Conservation (phyloP, 2,113 vertebrate species). For the Mesembrinibis cayennensis region DNA sequence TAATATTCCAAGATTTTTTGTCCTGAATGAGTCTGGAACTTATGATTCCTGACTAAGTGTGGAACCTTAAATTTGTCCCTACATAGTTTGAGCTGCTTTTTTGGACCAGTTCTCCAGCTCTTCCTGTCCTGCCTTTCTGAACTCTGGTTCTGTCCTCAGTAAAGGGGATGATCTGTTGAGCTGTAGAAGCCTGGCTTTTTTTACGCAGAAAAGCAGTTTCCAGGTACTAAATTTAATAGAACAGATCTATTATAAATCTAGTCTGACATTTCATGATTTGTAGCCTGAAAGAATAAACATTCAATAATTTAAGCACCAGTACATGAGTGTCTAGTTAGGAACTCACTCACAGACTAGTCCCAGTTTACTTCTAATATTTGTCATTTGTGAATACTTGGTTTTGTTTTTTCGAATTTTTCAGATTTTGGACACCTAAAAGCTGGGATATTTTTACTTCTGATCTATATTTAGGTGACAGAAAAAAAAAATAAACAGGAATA, state of each 20-base stretch:
- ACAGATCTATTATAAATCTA: background rate
- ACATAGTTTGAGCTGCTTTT: background rate
- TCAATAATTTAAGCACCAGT: background rate
- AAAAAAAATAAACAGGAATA: background rate
- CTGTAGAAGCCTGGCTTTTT: background rate
- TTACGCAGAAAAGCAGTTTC: background rate
- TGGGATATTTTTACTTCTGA: background rate
- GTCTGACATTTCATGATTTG: background rate
- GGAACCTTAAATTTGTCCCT: background rate
- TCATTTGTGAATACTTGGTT: background rate
- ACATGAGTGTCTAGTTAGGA: background rate
- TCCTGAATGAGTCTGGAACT: background rate
- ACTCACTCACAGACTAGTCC: background rate
- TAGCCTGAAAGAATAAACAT: background rate
- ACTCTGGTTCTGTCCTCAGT: background rate
- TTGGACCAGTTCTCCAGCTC: background rate
- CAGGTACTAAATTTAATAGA: background rate
- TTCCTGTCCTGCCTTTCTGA: background rate
- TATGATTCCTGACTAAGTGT: background rate
- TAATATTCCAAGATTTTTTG: background rate
- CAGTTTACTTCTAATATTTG: background rate
- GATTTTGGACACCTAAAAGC: background rate
- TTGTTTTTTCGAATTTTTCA: background rate
- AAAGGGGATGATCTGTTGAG: background rate
- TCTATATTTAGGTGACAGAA: background rate